A percentile compares a stretch with the other conserved stretches of the same genome.
Evolutionary conservation across 1,140 invertebrate genomes (phyloP).

Genomic region (Drosophila nikananu): DNA sequence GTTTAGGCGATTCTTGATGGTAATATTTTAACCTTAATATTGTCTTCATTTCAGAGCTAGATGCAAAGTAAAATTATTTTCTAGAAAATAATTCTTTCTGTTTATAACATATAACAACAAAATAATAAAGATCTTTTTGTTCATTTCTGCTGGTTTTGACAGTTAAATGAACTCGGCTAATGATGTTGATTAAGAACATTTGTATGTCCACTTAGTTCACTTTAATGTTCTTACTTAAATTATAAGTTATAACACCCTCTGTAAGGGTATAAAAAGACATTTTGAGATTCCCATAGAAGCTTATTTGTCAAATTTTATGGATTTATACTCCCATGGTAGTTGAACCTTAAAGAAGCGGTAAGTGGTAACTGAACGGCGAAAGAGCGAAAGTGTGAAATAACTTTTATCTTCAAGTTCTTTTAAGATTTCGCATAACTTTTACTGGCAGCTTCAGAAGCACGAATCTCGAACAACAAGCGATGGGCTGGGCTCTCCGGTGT

Average conservation of each 20-base stretch:
- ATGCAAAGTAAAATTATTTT: background rate
- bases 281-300: background rate
- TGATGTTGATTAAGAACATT: background rate
- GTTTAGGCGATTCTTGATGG: background rate
- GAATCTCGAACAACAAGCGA: constrained; percentile 8
- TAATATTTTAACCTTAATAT: no score
- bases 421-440: constrained; percentile 1
- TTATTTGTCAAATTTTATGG: constrained; percentile 5
- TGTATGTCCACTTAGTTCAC: no score
- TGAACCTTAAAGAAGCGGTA: background rate
- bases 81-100: no score
- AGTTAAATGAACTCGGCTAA: background rate
- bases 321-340: background rate
- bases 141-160: background rate
- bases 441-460: background rate
- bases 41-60: no score
- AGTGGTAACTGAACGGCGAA: constrained; percentile 5
- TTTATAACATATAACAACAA: background rate
- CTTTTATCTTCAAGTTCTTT: constrained; percentile 3
- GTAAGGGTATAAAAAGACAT: background rate
- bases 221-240: no score
- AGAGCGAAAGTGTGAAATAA: constrained; percentile 20
- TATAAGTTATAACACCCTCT: no score
- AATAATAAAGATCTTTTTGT: no score
- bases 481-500: constrained; percentile 1